A percentile compares a stretch with the other conserved stretches of the same genome.
Evolutionary conservation across 2,888 invertebrate species (phyloP).

Genomic region (Coenonympha glycerion): DNA sequence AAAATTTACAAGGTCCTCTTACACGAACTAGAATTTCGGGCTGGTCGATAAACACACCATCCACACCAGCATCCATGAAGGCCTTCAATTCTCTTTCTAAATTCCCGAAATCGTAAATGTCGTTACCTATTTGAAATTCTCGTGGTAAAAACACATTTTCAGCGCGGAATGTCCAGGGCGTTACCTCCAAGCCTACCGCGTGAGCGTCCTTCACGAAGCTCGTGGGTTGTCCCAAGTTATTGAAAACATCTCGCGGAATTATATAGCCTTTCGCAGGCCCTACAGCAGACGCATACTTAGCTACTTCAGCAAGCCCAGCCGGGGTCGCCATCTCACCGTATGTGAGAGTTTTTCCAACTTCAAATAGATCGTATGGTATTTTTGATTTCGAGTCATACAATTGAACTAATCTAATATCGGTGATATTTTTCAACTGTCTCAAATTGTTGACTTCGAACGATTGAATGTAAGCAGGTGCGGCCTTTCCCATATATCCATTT

Average conservation of each 20-base stretch:
- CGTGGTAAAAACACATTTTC: conserved; percentile 56
- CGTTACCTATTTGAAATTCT: conserved; percentile 45
- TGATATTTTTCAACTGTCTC: conserved; percentile 52
- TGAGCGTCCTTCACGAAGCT: conserved; percentile 58
- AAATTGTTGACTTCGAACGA: conserved; percentile 64
- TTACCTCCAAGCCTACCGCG: conserved; percentile 52
- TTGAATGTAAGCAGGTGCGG: conserved; percentile 59
- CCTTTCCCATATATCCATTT: conserved; percentile 48
- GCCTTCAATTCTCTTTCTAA: conserved; percentile 50
- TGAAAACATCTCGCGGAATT: conserved; percentile 50
- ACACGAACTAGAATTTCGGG: conserved; percentile 44
- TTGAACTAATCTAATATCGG: conserved; percentile 53
- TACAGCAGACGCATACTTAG: conserved; percentile 58
- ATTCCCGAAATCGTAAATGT: conserved; percentile 44
- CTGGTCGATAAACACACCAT: conserved; percentile 63
- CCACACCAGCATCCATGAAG: conserved; percentile 56
- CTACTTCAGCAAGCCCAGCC: conserved; percentile 53
- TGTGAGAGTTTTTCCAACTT: conserved; percentile 44
- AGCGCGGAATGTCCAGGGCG: conserved; percentile 64
- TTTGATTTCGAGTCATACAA: conserved; percentile 41
- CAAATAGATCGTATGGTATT: conserved; percentile 52
- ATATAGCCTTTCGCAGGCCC: conserved; percentile 63
- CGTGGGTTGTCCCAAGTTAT: conserved; percentile 47
- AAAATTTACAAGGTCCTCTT: conserved; percentile 24
- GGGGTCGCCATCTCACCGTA: conserved; percentile 58